phyloP scores from a whole-genome alignment of 2,113 vertebrate species.

The Elanoides forficatus region DNA sequence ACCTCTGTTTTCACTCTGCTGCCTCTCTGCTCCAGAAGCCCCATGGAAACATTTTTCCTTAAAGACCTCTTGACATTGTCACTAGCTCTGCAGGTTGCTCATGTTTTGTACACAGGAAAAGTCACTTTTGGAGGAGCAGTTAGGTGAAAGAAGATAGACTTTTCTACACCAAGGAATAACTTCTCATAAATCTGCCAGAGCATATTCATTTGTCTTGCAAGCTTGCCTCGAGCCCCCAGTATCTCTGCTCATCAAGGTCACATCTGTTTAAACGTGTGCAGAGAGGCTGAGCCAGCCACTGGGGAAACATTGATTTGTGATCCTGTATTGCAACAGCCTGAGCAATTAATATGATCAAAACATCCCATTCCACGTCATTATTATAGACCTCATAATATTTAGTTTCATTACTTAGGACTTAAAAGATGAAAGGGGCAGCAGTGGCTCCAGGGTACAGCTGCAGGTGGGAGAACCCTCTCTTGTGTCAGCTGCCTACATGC shows the following conservation, averaged over 20 bases:
- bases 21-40: neutral
- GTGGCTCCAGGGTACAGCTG: neutral
- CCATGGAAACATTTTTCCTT: conserved; percentile 5
- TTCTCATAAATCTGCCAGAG: conserved; percentile 1
- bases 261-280: neutral
- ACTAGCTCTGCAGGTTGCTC: neutral
- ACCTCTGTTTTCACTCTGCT: neutral
- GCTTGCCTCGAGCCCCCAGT: neutral
- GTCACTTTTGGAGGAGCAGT: conserved; percentile 5
- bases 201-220: conserved; percentile 6
- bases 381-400: neutral
- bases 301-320: conserved; percentile 17
- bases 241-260: conserved; percentile 41
- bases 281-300: neutral
- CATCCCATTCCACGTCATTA: neutral
- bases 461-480: neutral
- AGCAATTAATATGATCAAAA: conserved; percentile 41
- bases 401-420: neutral
- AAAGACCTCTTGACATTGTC: conserved; percentile 24
- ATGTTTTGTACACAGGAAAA: neutral
- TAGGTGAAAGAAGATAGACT: conserved; percentile 17
- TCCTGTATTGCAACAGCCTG: neutral
- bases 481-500: neutral
- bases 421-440: neutral
- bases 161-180: neutral